phyloP scores from a whole-genome alignment of 2,113 vertebrate species.

The Prunella fulvescens region DNA sequence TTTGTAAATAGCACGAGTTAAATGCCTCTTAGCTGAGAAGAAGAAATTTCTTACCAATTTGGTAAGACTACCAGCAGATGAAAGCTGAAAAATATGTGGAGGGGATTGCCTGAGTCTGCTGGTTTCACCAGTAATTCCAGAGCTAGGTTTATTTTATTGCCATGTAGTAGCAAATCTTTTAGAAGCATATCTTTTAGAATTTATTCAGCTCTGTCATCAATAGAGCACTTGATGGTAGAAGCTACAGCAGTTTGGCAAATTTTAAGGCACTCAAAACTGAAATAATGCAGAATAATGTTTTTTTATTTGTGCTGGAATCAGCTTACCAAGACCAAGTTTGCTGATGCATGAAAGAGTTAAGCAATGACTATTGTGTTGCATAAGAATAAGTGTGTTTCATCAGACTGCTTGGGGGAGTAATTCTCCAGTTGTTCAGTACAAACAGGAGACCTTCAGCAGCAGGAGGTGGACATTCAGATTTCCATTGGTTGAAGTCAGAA shows the following conservation, averaged over 20 bases:
- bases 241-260: not conserved
- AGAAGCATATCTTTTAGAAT: not conserved
- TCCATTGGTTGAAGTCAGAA: not conserved
- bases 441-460: not conserved
- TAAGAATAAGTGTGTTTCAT: not conserved
- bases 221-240: not conserved
- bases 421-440: not conserved
- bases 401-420: not conserved
- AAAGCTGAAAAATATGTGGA: not conserved
- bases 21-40: not conserved
- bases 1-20: not conserved
- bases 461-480: not conserved
- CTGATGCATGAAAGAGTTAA: not conserved
- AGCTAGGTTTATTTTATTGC: not conserved
- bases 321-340: not conserved
- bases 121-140: not conserved
- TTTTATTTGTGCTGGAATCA: not conserved
- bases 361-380: not conserved
- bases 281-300: not conserved
- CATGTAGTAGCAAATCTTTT: not conserved
- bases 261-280: not conserved
- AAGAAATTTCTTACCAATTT: not conserved
- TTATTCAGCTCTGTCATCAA: not conserved
- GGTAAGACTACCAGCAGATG: not conserved
- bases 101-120: not conserved